These are phyloP conservation scores for Acipenser ruthenus DNA, from an alignment of 2,797 vertebrate genomes.

Conservation along the genomic window DNA sequence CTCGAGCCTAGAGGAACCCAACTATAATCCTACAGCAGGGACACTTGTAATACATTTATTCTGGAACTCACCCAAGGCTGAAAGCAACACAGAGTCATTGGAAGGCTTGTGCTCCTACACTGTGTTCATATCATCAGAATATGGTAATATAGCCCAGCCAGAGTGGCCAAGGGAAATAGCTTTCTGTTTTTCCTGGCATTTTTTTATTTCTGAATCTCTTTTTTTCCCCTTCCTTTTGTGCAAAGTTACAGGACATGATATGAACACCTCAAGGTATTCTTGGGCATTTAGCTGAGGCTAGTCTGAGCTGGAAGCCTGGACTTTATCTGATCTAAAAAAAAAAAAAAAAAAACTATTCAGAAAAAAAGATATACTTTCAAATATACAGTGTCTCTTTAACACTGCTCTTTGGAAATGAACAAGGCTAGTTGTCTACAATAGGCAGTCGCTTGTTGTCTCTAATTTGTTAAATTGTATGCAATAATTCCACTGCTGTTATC, in stretches of 20 bases:
- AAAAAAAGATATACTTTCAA: too few relatives aligned
- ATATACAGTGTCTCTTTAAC: too few relatives aligned
- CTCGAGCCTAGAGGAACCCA: conserved; percentile 74
- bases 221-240: conserved; percentile 14
- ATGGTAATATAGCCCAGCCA: conserved; percentile 25
- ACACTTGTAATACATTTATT: conserved; percentile 72
- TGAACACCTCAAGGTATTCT: conserved; percentile 26
- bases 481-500: too few relatives aligned
- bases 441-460: too few relatives aligned
- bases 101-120: conserved; percentile 1
- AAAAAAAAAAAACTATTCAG: too few relatives aligned
- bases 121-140: conserved; percentile 17
- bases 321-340: too few relatives aligned
- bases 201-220: conserved; percentile 16
- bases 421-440: too few relatives aligned
- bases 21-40: conserved; percentile 77
- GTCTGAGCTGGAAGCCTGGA: too few relatives aligned
- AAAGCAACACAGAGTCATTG: conserved; percentile 26
- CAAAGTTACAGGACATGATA: conserved; percentile 14
- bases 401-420: too few relatives aligned
- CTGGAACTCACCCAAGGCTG: conserved; percentile 68
- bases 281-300: conserved; percentile 17
- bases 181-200: conserved; percentile 43
- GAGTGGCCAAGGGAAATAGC: conserved; percentile 45
- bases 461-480: too few relatives aligned